Percentiles rank a stretch among this genome's conserved stretches.
Evolutionary conservation across 2,888 invertebrate species (phyloP).

Genomic region (Drosophila mercatorum): DNA sequence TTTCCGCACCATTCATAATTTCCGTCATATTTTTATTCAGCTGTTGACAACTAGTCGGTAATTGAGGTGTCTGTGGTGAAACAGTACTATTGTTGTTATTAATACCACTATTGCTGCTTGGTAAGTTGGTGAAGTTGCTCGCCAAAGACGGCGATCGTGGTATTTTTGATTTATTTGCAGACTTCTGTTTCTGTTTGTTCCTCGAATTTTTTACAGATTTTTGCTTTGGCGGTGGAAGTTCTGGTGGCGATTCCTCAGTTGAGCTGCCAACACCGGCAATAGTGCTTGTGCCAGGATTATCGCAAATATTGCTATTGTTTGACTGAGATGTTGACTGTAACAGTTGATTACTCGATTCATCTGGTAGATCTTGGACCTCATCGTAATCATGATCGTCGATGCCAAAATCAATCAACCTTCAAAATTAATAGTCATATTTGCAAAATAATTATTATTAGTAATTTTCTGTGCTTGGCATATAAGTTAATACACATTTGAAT

Average conservation of each 20-base stretch:
- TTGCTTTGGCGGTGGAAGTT: slow-evolving; percentile 82
- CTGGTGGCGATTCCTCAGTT: slow-evolving; percentile 69
- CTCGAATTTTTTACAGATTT: slow-evolving; percentile 79
- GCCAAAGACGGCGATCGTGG: slow-evolving; percentile 81
- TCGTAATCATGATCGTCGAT: slow-evolving; percentile 83
- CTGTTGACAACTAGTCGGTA: slow-evolving; percentile 79
- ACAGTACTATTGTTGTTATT: slow-evolving; percentile 53
- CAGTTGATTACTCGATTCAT: slow-evolving; percentile 74
- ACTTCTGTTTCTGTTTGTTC: slow-evolving; percentile 73
- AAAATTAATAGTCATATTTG: slow-evolving; percentile 22
- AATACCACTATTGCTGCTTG: slow-evolving; percentile 67
- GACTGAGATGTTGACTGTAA: slow-evolving; percentile 50
- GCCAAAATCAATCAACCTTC: slow-evolving; percentile 83
- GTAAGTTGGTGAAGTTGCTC: slow-evolving; percentile 75
- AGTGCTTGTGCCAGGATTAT: slow-evolving; percentile 35
- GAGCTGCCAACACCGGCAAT: slow-evolving; percentile 32
- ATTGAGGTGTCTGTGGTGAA: slow-evolving; percentile 83
- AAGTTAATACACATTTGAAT: neutral
- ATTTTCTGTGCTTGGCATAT: neutral
- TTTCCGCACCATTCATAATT: slow-evolving; percentile 79
- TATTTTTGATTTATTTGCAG: slow-evolving; percentile 81
- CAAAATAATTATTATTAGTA: neutral
- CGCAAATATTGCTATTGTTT: slow-evolving; percentile 51
- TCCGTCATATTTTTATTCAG: slow-evolving; percentile 68
- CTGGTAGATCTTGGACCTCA: slow-evolving; percentile 81